phyloP scores from a whole-genome alignment of 2,888 invertebrate genomes.

The Cremastinae sp. region DNA sequence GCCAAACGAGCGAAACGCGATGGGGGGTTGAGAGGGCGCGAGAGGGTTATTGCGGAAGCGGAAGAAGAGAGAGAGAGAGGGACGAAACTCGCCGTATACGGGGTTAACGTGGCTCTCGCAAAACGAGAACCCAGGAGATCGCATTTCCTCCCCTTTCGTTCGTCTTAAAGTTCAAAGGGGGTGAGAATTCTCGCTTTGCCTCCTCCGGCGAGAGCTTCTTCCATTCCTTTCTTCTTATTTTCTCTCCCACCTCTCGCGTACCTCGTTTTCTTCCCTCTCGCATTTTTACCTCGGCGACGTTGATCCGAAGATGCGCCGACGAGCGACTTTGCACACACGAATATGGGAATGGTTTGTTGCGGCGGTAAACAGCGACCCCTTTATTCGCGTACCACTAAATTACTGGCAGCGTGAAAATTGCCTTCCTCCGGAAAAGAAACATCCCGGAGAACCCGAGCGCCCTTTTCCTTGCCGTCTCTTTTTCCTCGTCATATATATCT shows the following conservation, averaged over 20 bases:
- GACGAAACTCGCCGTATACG: slow-evolving; percentile 31
- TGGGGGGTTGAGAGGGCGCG: slow-evolving; percentile 34
- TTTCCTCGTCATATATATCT: slow-evolving; percentile 52
- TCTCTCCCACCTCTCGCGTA: not conserved
- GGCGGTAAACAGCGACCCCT: slow-evolving; percentile 53
- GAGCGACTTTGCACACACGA: slow-evolving; percentile 24
- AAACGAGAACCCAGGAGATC: slow-evolving; percentile 52
- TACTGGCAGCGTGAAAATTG: slow-evolving; percentile 71
- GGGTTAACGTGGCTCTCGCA: slow-evolving; percentile 52
- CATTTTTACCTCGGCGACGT: slow-evolving; percentile 47
- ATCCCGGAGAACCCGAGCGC: slow-evolving; percentile 32
- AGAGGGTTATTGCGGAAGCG: slow-evolving; percentile 24
- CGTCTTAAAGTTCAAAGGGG: slow-evolving; percentile 30
- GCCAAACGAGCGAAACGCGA: slow-evolving; percentile 14
- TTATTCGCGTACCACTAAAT: slow-evolving; percentile 70
- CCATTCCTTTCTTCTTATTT: not conserved
- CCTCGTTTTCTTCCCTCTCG: slow-evolving; percentile 13
- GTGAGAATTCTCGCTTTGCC: slow-evolving; percentile 48
- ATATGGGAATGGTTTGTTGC: slow-evolving; percentile 48
- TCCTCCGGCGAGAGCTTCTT: slow-evolving; percentile 4
- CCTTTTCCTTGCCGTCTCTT: slow-evolving; percentile 16
- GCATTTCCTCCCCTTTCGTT: slow-evolving; percentile 49
- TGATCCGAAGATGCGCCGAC: slow-evolving; percentile 67
- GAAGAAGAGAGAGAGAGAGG: slow-evolving; percentile 28
- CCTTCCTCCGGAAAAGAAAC: slow-evolving; percentile 72